These are phyloP conservation scores for Drosophila vallismaia DNA, from an alignment of 2,888 invertebrate species.

Conservation along the genomic window DNA sequence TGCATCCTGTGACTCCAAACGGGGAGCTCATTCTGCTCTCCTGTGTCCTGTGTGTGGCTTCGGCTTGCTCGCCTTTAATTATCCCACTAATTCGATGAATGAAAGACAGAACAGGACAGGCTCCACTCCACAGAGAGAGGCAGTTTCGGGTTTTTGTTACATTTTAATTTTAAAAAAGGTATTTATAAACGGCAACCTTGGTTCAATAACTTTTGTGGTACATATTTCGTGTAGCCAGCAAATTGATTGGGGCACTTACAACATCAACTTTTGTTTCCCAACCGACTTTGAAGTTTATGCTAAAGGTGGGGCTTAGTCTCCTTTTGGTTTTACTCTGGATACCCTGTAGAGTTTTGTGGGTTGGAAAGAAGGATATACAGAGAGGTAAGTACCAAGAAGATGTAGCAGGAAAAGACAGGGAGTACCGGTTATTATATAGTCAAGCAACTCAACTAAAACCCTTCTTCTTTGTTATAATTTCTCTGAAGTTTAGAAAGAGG, in stretches of 20 bases:
- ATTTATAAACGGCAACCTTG: neutral
- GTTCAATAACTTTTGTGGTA: neutral
- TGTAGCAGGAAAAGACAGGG: too few relatives aligned
- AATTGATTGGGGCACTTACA: constrained; percentile 14
- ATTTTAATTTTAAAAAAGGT: neutral
- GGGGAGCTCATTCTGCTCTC: too few relatives aligned
- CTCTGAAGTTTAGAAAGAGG: too few relatives aligned
- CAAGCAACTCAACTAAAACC: neutral
- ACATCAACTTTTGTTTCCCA: constrained; percentile 20
- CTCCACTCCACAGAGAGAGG: too few relatives aligned
- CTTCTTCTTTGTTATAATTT: too few relatives aligned
- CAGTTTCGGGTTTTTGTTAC: neutral
- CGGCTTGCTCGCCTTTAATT: constrained; percentile 24
- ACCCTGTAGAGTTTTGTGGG: neutral
- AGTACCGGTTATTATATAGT: neutral
- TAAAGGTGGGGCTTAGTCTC: neutral
- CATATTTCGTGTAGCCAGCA: too few relatives aligned
- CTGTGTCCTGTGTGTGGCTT: constrained; percentile 1
- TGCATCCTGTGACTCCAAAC: constrained; percentile 7
- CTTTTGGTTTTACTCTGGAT: neutral
- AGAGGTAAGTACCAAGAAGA: too few relatives aligned
- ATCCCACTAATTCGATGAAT: constrained; percentile 32
- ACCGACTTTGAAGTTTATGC: constrained; percentile 12
- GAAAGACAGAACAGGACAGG: neutral
- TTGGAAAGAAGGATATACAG: neutral